phyloP scores from a whole-genome alignment of 2,888 invertebrate species.

The Polymixis lichenea region DNA sequence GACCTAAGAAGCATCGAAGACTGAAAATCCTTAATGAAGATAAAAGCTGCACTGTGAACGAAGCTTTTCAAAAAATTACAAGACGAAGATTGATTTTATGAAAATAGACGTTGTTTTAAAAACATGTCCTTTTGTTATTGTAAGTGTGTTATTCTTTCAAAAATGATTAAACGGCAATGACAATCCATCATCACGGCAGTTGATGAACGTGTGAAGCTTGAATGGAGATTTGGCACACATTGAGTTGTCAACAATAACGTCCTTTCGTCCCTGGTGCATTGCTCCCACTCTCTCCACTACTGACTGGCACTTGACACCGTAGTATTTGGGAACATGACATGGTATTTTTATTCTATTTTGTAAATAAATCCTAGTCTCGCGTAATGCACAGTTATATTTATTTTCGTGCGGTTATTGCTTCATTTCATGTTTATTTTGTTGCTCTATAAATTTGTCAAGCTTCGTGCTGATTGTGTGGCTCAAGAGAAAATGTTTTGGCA shows the following conservation, averaged over 20 bases:
- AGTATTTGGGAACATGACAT: conserved; percentile 24
- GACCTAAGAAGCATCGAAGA: background rate
- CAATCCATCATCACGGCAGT: conserved; percentile 72
- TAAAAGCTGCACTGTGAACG: background rate
- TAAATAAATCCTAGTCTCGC: conserved; percentile 40
- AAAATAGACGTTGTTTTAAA: conserved; percentile 48
- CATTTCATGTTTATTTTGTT: conserved; percentile 49
- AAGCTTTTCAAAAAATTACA: conserved; percentile 11
- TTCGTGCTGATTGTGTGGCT: conserved; percentile 18
- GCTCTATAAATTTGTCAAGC: conserved; percentile 50
- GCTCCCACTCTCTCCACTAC: conserved; percentile 47
- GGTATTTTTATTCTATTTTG: conserved; percentile 13
- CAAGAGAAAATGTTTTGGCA: conserved; percentile 34
- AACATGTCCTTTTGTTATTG: conserved; percentile 55
- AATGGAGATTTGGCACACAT: conserved; percentile 73
- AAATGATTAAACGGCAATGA: conserved; percentile 43
- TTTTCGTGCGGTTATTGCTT: conserved; percentile 35
- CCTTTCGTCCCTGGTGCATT: conserved; percentile 69
- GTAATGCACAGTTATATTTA: conserved; percentile 51
- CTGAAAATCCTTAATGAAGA: background rate
- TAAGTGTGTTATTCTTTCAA: conserved; percentile 33
- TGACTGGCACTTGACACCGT: conserved; percentile 36
- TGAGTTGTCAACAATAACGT: conserved; percentile 67
- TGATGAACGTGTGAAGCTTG: conserved; percentile 40
- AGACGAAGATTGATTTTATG: conserved; percentile 22